These are phyloP conservation scores for Thamnophis elegans DNA, from an alignment of 2,797 vertebrate genomes.

Conservation along the genomic window DNA sequence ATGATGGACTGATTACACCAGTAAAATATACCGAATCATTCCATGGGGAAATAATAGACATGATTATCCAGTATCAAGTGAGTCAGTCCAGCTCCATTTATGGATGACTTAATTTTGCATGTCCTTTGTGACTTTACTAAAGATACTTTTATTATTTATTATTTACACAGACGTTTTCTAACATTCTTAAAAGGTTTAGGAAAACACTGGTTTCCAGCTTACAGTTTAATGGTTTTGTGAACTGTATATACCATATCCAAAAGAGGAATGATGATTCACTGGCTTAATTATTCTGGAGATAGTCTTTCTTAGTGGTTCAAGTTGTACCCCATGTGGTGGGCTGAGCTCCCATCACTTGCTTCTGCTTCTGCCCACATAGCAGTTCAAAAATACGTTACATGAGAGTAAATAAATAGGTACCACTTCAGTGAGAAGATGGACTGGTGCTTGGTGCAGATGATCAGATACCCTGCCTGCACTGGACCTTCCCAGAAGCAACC, in stretches of 20 bases:
- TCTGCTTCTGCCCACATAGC: neutral
- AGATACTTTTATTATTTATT: neutral
- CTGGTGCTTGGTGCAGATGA: neutral
- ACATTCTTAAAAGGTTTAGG: neutral
- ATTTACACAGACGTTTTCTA: neutral
- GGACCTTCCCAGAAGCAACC: neutral
- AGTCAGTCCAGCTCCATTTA: neutral
- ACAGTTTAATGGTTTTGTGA: neutral
- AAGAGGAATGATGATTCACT: neutral
- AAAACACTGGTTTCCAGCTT: neutral
- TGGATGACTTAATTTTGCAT: neutral
- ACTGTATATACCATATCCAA: neutral
- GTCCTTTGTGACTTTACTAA: neutral
- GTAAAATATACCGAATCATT: neutral
- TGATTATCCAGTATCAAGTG: neutral
- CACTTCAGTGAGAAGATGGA: neutral
- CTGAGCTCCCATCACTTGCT: neutral
- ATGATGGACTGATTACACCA: neutral
- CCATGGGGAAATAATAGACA: neutral
- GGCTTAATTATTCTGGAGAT: neutral
- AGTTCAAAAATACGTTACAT: neutral
- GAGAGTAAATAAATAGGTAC: neutral
- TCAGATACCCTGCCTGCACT: neutral
- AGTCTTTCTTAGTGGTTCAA: neutral
- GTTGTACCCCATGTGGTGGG: neutral